These are phyloP conservation scores for Paramormyrops kingsleyae DNA, from an alignment of 2,113 vertebrate genomes.

Conservation along the genomic window DNA sequence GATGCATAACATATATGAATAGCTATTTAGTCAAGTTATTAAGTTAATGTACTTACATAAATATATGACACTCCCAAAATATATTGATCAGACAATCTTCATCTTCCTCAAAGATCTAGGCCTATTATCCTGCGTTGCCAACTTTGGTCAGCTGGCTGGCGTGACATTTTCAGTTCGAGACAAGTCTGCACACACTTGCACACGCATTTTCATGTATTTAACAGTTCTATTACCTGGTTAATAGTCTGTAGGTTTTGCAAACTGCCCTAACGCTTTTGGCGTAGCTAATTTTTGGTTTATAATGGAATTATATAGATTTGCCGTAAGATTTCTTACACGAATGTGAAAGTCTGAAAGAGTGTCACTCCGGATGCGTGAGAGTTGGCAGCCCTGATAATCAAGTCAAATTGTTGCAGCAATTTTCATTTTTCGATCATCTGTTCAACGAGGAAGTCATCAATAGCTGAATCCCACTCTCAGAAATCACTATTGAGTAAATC, in stretches of 20 bases:
- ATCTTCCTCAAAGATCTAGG: neutral
- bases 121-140: neutral
- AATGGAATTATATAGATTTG: too few species aligned
- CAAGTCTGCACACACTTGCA: too few species aligned
- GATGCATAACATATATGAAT: neutral
- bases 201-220: too few species aligned
- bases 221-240: too few species aligned
- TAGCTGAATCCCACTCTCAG: neutral
- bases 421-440: neutral
- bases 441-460: neutral
- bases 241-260: too few species aligned
- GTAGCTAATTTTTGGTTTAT: too few species aligned
- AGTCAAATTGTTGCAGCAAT: neutral
- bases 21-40: neutral
- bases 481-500: neutral
- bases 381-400: neutral
- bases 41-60: neutral
- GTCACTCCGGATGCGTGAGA: too few species aligned
- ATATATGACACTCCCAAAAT: neutral
- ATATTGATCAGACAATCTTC: neutral
- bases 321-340: too few species aligned
- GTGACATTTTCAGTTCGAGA: too few species aligned
- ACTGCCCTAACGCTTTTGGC: too few species aligned
- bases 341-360: too few species aligned
- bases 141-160: too few species aligned